Conservation (phyloP, 2,113 vertebrate species). For the Brachyistius frenatus region DNA sequence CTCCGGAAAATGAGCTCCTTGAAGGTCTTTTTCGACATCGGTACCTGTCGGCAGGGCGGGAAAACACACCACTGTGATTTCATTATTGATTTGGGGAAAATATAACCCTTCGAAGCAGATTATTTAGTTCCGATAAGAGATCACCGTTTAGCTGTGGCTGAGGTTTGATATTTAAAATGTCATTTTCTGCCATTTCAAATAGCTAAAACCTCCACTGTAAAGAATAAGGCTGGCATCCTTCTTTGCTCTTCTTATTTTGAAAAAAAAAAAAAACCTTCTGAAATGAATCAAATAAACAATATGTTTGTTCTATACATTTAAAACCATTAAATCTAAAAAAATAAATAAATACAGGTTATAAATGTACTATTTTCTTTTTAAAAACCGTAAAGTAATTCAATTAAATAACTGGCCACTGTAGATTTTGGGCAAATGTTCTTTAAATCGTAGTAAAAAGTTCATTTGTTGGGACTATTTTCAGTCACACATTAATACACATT, state of each 20-base stretch:
- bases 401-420: not conserved
- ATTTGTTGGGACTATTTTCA: not conserved
- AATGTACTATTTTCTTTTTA: no score
- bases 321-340: no score
- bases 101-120: no score
- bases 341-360: no score
- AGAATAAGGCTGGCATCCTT: no score
- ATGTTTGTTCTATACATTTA: no score
- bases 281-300: no score
- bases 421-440: not conserved
- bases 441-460: not conserved
- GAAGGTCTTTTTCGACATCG: constrained; percentile 5
- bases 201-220: no score
- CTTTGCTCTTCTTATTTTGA: no score
- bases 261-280: no score
- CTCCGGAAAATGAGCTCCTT: constrained; percentile 18
- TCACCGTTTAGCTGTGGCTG: not conserved
- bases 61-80: not conserved
- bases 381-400: not conserved
- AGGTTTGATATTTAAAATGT: not conserved
- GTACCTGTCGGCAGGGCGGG: constrained; percentile 25
- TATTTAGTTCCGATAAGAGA: not conserved
- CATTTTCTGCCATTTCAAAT: no score
- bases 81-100: not conserved
- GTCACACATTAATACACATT: not conserved